These are phyloP conservation scores for Oryzaephilus surinamensis DNA, from an alignment of 1,140 invertebrate genomes.

Conservation along the genomic window DNA sequence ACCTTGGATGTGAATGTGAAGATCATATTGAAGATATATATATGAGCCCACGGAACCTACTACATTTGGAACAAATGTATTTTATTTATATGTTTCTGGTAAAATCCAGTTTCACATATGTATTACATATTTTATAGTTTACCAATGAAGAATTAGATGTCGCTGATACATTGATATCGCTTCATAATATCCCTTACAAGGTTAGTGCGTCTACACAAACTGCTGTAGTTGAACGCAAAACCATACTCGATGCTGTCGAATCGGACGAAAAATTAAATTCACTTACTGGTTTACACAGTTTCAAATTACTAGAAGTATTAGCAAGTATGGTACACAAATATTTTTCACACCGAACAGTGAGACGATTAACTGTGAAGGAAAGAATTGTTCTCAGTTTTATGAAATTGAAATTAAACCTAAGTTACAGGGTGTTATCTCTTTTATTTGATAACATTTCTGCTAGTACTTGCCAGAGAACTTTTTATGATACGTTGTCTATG, in stretches of 20 bases:
- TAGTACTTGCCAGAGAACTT: constrained; percentile 1
- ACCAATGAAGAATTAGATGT: too few species aligned
- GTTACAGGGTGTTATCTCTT: constrained; percentile 1
- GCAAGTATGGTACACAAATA: background rate
- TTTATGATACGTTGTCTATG: background rate
- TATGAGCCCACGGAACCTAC: too few species aligned
- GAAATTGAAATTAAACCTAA: constrained; percentile 9
- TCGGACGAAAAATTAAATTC: background rate
- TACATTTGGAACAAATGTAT: too few species aligned
- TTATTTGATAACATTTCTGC: constrained; percentile 1
- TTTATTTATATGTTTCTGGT: too few species aligned
- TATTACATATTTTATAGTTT: too few species aligned
- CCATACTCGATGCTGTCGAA: constrained; percentile 3
- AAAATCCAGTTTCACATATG: too few species aligned
- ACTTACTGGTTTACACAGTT: constrained; percentile 1
- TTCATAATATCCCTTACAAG: too few species aligned
- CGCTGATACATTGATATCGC: too few species aligned
- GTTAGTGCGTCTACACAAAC: too few species aligned
- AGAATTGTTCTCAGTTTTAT: constrained; percentile 6
- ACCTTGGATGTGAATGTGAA: too few species aligned
- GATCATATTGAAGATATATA: too few species aligned
- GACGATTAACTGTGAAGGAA: background rate
- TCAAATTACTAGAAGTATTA: background rate
- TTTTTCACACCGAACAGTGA: background rate
- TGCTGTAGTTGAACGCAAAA: too few species aligned